Evolutionary conservation across 1,140 invertebrate species (phyloP), one percentile per base, ranked within the genome.

Genomic region (Drepana arcuata): DNA sequence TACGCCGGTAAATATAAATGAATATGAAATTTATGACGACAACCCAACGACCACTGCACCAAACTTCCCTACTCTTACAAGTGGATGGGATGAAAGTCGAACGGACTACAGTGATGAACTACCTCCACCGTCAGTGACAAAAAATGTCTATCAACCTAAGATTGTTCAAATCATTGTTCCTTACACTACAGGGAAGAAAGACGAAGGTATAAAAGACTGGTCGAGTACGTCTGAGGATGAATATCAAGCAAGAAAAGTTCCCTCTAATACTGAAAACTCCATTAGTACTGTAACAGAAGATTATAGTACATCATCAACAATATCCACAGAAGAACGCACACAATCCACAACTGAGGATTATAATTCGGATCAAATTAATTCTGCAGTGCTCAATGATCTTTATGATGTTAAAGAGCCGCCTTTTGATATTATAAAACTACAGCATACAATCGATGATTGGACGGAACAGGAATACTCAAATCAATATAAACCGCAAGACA

Each of bases 381-480:
- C 65, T 28, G 61, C 62, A 23, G 53, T 58, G 4, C 47, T 61
- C 10, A 83, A 69, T 40, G 70, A 82, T 38, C 49, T 81, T 5
- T 75, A 79, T 42, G 75, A 74, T 40, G 71, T 70, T 14, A 81
- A 70, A 16, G 86, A 85, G 39, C 85, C 86, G 23, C 86, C 87
- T 0, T 90, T 92, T 50, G 91, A 93, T 56, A 86, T 91, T 10
- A 86, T 88, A 14, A 88, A 88, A 57, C 65, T 93, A 29, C 92
- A 93, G 61, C 91, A 92, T 52, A 93, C 92, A 48, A 94, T 94
- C 23, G 92, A 94, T 56, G 90, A 91, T 18, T 94, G 92, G 92
- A 93, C 92, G 1, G 90, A 91, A 50, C 90, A 93, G 83, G 90
- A 91, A 68, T 91, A 86, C 66, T 87, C 87, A 5, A 86, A 86